These are phyloP conservation scores for Chromoteleia sp. DNA, from an alignment of 2,888 invertebrate species.

Conservation along the genomic window DNA sequence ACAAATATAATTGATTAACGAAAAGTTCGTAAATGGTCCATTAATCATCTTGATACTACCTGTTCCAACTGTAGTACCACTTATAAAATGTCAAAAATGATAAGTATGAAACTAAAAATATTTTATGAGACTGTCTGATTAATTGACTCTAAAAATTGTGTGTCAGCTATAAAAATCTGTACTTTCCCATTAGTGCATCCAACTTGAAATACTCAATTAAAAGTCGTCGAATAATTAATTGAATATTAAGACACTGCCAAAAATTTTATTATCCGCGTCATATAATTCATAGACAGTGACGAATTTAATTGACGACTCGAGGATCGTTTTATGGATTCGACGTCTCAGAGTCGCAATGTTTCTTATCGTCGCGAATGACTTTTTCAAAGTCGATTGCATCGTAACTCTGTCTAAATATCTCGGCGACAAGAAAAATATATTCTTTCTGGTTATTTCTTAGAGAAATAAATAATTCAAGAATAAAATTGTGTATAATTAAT, in stretches of 20 bases:
- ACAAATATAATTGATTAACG: too few relatives aligned
- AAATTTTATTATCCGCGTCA: conserved; percentile 17
- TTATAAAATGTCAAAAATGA: too few relatives aligned
- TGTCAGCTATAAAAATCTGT: too few relatives aligned
- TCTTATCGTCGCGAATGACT: too few relatives aligned
- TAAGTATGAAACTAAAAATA: too few relatives aligned
- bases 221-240: conserved; percentile 25
- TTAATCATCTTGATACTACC: too few relatives aligned
- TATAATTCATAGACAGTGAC: conserved; percentile 16
- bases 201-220: too few relatives aligned
- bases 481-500: background rate
- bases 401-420: background rate
- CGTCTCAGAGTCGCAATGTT: too few relatives aligned
- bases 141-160: background rate
- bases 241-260: conserved; percentile 13
- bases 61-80: too few relatives aligned
- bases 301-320: conserved; percentile 20
- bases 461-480: background rate
- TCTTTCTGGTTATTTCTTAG: background rate
- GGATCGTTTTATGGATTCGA: conserved; percentile 1
- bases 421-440: background rate
- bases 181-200: conserved; percentile 5
- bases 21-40: too few relatives aligned
- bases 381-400: conserved; percentile 8
- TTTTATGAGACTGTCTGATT: background rate